Conservation (phyloP, 2,888 invertebrate genomes). For the Drosophila mercatorum region DNA sequence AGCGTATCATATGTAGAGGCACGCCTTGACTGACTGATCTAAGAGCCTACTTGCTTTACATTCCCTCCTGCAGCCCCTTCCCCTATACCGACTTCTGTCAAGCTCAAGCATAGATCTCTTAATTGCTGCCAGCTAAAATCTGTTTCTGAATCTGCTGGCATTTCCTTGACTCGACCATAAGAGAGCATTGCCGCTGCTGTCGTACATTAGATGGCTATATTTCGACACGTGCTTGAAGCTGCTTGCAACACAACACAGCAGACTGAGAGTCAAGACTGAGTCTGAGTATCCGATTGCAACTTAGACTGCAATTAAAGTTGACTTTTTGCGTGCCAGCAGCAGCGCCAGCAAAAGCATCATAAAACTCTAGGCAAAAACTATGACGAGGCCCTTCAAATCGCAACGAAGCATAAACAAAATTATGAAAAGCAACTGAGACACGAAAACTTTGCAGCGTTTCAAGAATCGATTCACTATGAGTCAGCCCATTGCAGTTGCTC, state of each 20-base stretch:
- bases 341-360: constrained; percentile 21
- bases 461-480: constrained; percentile 55
- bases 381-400: constrained; percentile 68
- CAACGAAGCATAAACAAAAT: constrained; percentile 66
- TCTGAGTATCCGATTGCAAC: constrained; percentile 57
- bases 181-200: constrained; percentile 12
- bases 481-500: constrained; percentile 48
- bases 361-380: constrained; percentile 45
- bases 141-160: constrained; percentile 21
- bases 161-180: constrained; percentile 45
- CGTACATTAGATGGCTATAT: constrained; percentile 3
- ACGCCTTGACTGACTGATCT: background rate
- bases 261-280: constrained; percentile 36
- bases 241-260: constrained; percentile 56
- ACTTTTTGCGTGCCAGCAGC: constrained; percentile 34
- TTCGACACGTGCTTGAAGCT: constrained; percentile 18
- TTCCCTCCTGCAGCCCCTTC: background rate
- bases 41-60: background rate
- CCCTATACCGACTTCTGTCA: background rate
- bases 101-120: constrained; percentile 8
- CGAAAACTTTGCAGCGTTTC: constrained; percentile 38
- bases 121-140: background rate
- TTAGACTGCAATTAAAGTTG: constrained; percentile 75
- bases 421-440: constrained; percentile 51
- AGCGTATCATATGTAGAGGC: background rate